A percentile compares a stretch with the other conserved stretches of the same genome.
phyloP scores from a whole-genome alignment of 2,888 invertebrate species.

The Limnephilus lunatus region DNA sequence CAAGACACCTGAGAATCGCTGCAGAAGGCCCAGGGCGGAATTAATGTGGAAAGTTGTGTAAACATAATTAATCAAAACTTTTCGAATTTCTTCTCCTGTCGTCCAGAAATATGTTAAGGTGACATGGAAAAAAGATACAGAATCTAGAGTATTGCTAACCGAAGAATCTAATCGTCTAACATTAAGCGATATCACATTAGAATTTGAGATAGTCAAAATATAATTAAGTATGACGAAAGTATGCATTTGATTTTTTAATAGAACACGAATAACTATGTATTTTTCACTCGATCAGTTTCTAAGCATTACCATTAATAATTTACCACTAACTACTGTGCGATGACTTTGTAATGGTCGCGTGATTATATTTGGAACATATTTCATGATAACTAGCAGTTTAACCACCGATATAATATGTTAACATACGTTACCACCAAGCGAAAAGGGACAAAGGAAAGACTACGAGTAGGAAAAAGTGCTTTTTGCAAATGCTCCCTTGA shows the following conservation, averaged over 20 bases:
- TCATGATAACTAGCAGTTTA: not conserved
- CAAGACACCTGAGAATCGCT: conserved; percentile 52
- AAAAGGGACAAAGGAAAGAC: not conserved
- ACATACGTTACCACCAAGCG: not conserved
- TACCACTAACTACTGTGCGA: conserved; percentile 11
- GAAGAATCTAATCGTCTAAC: not conserved
- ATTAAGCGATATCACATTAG: not conserved
- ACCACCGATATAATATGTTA: not conserved
- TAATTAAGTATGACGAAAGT: no score
- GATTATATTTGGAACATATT: not conserved
- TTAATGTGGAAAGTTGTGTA: conserved; percentile 59
- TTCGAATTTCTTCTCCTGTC: conserved; percentile 22
- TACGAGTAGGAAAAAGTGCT: not conserved
- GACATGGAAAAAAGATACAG: not conserved
- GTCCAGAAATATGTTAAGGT: not conserved
- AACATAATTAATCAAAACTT: conserved; percentile 60
- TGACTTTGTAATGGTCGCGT: not conserved
- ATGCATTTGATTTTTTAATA: no score
- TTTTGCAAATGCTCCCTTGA: not conserved
- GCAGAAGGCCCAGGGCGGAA: conserved; percentile 47
- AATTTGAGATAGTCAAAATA: not conserved
- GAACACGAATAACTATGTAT: not conserved
- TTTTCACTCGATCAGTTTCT: not conserved
- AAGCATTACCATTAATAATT: conserved; percentile 8
- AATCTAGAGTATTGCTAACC: not conserved